Base-by-base conservation (phyloP, 2,888 invertebrate genomes). In the Sicus ferrugineus region DNA sequence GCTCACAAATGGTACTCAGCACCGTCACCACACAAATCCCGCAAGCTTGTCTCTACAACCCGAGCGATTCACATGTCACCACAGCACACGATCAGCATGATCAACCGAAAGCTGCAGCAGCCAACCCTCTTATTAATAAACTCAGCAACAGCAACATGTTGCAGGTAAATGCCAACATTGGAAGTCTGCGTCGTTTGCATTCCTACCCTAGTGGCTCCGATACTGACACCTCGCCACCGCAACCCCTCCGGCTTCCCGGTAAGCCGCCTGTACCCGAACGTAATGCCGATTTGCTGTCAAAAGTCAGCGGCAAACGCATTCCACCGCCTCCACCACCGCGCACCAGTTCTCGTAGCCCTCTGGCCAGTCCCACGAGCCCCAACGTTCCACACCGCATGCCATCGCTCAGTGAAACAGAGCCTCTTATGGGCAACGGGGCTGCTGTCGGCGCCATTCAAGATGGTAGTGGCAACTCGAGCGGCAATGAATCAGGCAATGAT, bases 321-420 rank as follows among this genome's bases (percentile, higher is more conserved):
- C 95, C 95, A 7, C 96, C 95, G 21, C 95, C 94, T n/a, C 94
- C 96, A 34, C 95, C 95, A 31, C 95, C 95, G n/a, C 89, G 95
- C 75, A 95, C 95, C 75, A 93, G 94, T 76, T 94, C 94, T 62
- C 92, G 94, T 79, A 94, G 95, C 21, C 95, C 95, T 1, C 87
- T 95, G 77, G 92, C 94, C 28, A 94, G 94, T 61, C 95, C 95
- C 23, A 92, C 94, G 54, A 90, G 92, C 74, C 90, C 92, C 26
- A 88, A 89, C 78, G 85, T 90, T 69, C 90, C 92, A 2, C 89
- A 89, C 28, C 86, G 88, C 71, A 85, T 88, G 75, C 88, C 88
- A 69, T 79, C 81, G 14, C 77, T 79, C 19, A 80, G 76, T 64
- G 86, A 86, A 73, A 86, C 86, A 2, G 70, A 75, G n/a, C 52